Base-by-base conservation (phyloP, 2,888 invertebrate genomes). In the Syritta pipiens region DNA sequence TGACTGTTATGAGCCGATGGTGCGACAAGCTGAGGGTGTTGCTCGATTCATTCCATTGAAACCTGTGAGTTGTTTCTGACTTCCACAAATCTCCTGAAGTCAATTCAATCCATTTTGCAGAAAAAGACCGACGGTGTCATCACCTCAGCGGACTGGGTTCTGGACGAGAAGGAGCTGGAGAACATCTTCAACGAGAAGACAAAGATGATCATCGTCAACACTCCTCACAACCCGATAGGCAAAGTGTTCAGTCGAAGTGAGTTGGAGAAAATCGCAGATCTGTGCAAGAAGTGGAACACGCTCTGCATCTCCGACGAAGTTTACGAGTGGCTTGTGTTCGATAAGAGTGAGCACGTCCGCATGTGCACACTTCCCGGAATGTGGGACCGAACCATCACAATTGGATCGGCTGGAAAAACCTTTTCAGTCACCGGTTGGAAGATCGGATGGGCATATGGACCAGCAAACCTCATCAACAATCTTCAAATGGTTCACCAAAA, bases 401-500 rank as follows among this genome's bases (percentile, higher is more conserved):
- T 99, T 81, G 98, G 99, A 0, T 98, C 98, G 17, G 99, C 98
- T 0, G 99, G 99, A 0, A 99, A 99, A 91, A 97, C 97, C 0
- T 98, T 99, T 90, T 97, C 97, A 59, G 96, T 97, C 9, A 99
- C 99, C 0, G 99, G 99, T 2, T 97, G 97, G 97, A 98, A 95
- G 91, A 92, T 93, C 2, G 99, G 99, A 55, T 99, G 99, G 99
- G 96, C 96, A 0, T 96, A 98, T 87, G 98, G 95, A 0, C 98
- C 98, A 0, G 91, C 92, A 0, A 88, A 92, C 71, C 90, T 99
- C 6, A 92, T 99, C 85, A 88, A 90, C 35, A 96, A 97, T 86
- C 88, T 97, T 65, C 94, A 95, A 86, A 92, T 95, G 82, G 94
- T 98, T 17, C 98, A 99, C 88, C 98, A 99, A 89, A 98, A 98